Base-by-base conservation (phyloP, 2,888 invertebrate species). In the Maniola hyperantus region DNA sequence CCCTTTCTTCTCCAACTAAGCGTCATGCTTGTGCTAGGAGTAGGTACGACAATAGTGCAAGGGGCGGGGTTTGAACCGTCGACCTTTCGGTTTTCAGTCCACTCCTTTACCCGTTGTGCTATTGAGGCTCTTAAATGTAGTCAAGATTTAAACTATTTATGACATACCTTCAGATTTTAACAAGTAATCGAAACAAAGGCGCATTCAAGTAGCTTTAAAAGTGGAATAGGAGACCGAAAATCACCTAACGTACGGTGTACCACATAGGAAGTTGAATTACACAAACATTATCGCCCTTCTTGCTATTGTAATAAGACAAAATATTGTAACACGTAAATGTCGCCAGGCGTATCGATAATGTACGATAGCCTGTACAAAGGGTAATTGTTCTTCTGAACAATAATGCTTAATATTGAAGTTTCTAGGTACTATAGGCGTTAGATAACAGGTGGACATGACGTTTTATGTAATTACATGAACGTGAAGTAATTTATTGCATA, bases 381-480 rank as follows among this genome's bases (percentile, higher is more conserved):
- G 90, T 89, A 88, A 91, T 91, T 92, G 91, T 92, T 91, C 90
- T 88, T 86, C 85, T 78, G 85, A 90, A 91, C 90, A 90, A 91
- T 91, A 84, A 89, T 85, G 87, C 83, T 84, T 83, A 85, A 85
- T 87, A 88, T 87, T 82, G 85, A 82, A 86, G 83, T 81, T 89
- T 89, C 89, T 89, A 90, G 82, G 89, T 88, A 90, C 65, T 62
- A 63, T 65, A 67, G 68, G 44, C 72, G 77, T 83, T 83, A 83
- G 82, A 80, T 83, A 85, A 82, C 79, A 74, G 36, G 51, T 64
- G 57, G 33, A 61, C 60, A 83, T 46, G 15, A 59, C 15, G 53
- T 50, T n/a, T 10, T 33, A 26, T 26, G 39, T 20, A 15, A 42
- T 62, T 62, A 53, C 26, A 26, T 44, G 53, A 36, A 36, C 55